Conservation (phyloP, 2,113 vertebrate species). For the Amblyornis subalaris region DNA sequence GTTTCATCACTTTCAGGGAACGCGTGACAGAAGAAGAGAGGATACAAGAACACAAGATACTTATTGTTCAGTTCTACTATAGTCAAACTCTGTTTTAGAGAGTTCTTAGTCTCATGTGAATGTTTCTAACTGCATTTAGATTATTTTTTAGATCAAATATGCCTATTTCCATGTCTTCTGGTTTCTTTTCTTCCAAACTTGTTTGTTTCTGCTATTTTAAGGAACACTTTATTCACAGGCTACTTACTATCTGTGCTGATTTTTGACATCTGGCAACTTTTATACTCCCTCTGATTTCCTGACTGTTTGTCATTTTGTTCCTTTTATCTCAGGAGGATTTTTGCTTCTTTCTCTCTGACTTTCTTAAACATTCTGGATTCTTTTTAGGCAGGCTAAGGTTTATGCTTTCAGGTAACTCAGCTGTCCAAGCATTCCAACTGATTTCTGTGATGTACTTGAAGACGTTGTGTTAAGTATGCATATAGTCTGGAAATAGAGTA, state of each 20-base stretch:
- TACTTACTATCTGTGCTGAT: neutral
- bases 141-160: neutral
- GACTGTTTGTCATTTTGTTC: neutral
- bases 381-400: neutral
- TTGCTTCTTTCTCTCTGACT: neutral
- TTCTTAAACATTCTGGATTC: neutral
- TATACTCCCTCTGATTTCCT: neutral
- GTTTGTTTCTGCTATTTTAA: neutral
- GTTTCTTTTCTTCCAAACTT: neutral
- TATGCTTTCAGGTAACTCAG: neutral
- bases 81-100: neutral
- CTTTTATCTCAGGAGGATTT: neutral
- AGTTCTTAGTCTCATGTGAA: neutral
- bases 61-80: neutral
- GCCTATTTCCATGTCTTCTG: neutral
- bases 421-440: neutral
- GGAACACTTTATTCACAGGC: neutral
- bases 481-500: neutral
- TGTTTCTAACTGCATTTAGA: neutral
- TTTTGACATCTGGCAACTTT: neutral
- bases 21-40: rapidly evolving
- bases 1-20: rapidly evolving
- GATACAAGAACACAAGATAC: neutral
- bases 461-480: neutral
- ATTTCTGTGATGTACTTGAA: neutral